phyloP scores from a whole-genome alignment of 2,113 vertebrate genomes.

The Dipodomys merriami region DNA sequence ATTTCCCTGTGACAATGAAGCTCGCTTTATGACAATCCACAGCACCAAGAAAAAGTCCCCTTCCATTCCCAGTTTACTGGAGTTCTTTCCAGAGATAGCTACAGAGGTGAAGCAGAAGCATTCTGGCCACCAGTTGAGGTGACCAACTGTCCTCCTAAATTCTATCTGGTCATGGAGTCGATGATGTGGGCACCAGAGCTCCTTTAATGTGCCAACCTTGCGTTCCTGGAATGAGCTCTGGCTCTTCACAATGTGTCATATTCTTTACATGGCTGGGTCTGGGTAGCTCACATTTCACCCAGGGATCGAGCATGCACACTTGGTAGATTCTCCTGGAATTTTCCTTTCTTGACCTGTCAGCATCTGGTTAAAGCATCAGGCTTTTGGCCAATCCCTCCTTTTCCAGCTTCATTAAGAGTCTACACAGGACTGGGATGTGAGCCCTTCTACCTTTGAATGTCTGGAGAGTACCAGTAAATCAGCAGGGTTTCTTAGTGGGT shows the following conservation, averaged over 20 bases:
- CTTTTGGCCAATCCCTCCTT: accelerated
- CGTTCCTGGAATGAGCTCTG: too few species aligned
- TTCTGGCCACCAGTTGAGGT: accelerated
- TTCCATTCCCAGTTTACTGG: neutral
- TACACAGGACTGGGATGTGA: neutral
- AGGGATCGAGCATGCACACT: neutral
- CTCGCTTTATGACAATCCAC: neutral
- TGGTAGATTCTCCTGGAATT: accelerated
- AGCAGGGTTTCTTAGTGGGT: too few species aligned
- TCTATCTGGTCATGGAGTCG: neutral
- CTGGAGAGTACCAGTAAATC: neutral
- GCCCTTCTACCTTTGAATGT: too few species aligned
- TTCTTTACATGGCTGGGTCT: neutral
- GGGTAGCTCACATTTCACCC: accelerated
- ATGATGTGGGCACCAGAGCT: accelerated
- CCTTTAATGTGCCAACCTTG: neutral
- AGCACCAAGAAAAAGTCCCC: neutral
- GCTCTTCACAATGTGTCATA: accelerated
- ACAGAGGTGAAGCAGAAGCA: too few species aligned
- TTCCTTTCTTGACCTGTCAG: neutral
- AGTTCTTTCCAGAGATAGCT: neutral
- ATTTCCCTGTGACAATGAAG: accelerated
- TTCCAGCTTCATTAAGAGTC: neutral
- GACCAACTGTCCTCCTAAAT: too few species aligned
- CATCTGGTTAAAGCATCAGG: too few species aligned